Conservation (phyloP, 1,140 invertebrate species). For the Neuroterus valhalla region DNA sequence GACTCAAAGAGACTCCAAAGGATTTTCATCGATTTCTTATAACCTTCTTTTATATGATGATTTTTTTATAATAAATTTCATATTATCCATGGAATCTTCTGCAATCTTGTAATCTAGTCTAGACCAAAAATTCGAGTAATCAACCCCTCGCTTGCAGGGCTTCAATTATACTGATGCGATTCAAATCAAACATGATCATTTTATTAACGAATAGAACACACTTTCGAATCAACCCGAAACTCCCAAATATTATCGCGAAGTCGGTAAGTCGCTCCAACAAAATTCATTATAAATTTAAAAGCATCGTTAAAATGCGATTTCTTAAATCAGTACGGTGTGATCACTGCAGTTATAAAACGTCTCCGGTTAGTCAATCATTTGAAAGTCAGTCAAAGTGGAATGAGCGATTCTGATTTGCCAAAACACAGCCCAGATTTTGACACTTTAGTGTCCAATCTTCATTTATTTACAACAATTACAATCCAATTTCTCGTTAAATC, state of each 20-base stretch:
- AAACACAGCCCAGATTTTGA: background rate
- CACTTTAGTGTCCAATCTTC: background rate
- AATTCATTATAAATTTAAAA: background rate
- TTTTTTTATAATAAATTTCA: too few relatives aligned
- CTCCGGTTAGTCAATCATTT: background rate
- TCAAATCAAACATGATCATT: background rate
- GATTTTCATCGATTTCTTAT: too few relatives aligned
- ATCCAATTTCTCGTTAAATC: background rate
- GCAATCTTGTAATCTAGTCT: background rate
- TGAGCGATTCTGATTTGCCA: conserved; percentile 8
- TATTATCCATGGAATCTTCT: too few relatives aligned
- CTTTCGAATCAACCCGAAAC: background rate
- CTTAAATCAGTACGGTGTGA: background rate
- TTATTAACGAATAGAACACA: background rate
- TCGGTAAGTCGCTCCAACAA: background rate
- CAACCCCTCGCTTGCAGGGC: background rate
- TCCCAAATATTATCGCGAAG: background rate
- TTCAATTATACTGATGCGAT: conserved; percentile 7
- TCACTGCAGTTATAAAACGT: conserved; percentile 7
- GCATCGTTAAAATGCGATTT: conserved; percentile 7
- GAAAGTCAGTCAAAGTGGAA: conserved; percentile 17
- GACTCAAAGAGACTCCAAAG: too few relatives aligned
- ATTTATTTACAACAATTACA: conserved; percentile 8
- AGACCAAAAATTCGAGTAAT: background rate
- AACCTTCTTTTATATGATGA: too few relatives aligned